These are phyloP conservation scores for Gryllus bimaculatus DNA, from an alignment of 1,140 invertebrate genomes.

Conservation along the genomic window DNA sequence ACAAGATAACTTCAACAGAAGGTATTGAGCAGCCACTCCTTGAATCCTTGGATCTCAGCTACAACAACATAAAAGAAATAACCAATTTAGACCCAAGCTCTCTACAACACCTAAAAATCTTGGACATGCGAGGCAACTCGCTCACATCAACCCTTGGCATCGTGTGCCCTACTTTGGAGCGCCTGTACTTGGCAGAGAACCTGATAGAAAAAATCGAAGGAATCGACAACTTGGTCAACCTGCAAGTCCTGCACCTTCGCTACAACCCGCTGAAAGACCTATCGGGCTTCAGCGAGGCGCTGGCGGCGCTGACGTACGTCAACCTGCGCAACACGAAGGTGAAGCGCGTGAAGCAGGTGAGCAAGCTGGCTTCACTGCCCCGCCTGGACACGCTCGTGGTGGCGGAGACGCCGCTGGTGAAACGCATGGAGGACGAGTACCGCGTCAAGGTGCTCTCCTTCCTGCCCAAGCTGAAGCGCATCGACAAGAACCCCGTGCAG, in stretches of 20 bases:
- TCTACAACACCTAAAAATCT: slow-evolving; percentile 35
- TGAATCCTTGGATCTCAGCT: slow-evolving; percentile 36
- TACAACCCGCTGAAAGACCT: slow-evolving; percentile 41
- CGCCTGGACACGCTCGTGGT: slow-evolving; percentile 37
- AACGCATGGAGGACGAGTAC: slow-evolving; percentile 30
- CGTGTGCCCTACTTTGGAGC: slow-evolving; percentile 38
- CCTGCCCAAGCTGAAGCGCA: slow-evolving; percentile 37
- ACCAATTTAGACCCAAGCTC: slow-evolving; percentile 26
- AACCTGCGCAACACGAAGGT: slow-evolving; percentile 43
- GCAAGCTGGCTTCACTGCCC: slow-evolving; percentile 32
- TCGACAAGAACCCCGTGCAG: slow-evolving; percentile 39
- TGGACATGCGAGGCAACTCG: slow-evolving; percentile 40
- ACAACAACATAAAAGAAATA: slow-evolving; percentile 22
- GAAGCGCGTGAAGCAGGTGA: slow-evolving; percentile 37
- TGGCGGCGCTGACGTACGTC: slow-evolving; percentile 39
- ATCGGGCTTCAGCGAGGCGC: slow-evolving; percentile 34
- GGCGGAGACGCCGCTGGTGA: slow-evolving; percentile 38
- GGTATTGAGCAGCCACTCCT: slow-evolving; percentile 42
- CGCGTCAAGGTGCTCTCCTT: slow-evolving; percentile 37
- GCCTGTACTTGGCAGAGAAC: slow-evolving; percentile 39
- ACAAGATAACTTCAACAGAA: slow-evolving; percentile 36
- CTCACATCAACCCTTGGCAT: slow-evolving; percentile 35
- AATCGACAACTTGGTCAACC: slow-evolving; percentile 35
- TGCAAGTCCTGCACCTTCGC: slow-evolving; percentile 41
- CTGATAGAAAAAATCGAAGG: slow-evolving; percentile 35